Base-by-base conservation (phyloP, 2,113 vertebrate genomes). In the Columba livia region DNA sequence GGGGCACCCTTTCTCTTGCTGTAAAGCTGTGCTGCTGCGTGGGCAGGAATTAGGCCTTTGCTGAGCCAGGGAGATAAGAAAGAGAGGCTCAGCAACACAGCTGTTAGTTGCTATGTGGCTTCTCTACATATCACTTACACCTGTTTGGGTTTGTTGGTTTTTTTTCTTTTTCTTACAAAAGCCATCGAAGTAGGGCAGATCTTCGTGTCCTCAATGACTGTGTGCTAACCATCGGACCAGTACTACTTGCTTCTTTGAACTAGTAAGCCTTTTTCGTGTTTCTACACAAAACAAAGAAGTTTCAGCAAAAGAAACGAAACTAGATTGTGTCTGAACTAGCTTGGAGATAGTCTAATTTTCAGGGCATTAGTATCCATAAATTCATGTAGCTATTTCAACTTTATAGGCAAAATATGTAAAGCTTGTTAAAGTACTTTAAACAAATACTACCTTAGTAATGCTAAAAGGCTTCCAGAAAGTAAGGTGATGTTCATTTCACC, bases 1-100 rank as follows among this genome's bases (percentile, higher is more conserved):
- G 26, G 26, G 21, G 2, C n/a, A 4, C 5, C 31, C 32, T 21
- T 3, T 42, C 19, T 28, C 21, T 2, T 5, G 3, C 17, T 2
- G 48, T 3, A 66, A 11, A 16, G 32, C 48, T n/a, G 51, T 3
- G 51, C 42, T 7, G 1, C 6, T 15, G 15, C 12, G 8, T 3
- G 3, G 0, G 2, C 28, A 4, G 64, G 25, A 34, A 11, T 10
- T 1, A 13, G 50, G 10, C n/a, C 4, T 3, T 2, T 16, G 10
- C 24, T 6, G 44, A 19, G 38, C 20, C 40, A 1, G 14, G 14
- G 51, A 20, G 40, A 18, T 29, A 10, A 26, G 26, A 23, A 36
- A 17, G 21, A 50, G 32, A 31, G 25, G 14, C 25, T 71, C 57
- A 11, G 42, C 57, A 10, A 6, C 20, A 19, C 47, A 6, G 0